Base-by-base conservation (phyloP, 2,113 vertebrate species). In the Uropsilus gracilis region DNA sequence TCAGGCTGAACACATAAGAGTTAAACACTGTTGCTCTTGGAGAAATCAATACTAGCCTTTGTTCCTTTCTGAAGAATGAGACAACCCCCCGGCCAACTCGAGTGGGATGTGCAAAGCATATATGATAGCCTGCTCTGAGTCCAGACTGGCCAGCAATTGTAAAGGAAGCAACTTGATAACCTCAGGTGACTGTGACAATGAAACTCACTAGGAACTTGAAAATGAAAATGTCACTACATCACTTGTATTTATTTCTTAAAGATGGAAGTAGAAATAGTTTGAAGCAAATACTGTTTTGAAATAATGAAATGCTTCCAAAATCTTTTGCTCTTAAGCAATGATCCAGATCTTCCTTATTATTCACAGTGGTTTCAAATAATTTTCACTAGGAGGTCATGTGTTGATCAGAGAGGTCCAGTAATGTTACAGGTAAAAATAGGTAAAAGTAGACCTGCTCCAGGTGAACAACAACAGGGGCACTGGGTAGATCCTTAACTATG, bases 201-300 rank as follows among this genome's bases (percentile, higher is more conserved):
- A 95, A 95, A 71, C 64, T 82, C 82, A 86, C 94, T 4, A 9
- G 66, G 63, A 77, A 95, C 97, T 96, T 94, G 96, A 90, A 96
- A 96, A 96, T 96, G 96, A 97, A 92, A 96, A 90, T 96, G 90
- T 95, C 90, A 95, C 85, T 90, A 73, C 77, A 83, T 88, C 75
- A 76, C 81, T 92, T 94, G 63, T 95, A 48, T 94, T 95, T 96
- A 77, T 83, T 94, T 96, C 42, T 72, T 96, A 75, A 95, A 96
- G 95, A 92, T 88, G 94, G 73, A 50, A 85, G 32, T 94, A 39
- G 69, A 68, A 95, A 94, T 82, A 64, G 39, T 92, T 92, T 94
- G 89, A 94, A 89, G 82, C 69, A 96, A 92, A 96, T 91, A 86
- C 71, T 96, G 88, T 86, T 82, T 91, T 80, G 42, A 96, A 86